Evolutionary conservation across 2,113 vertebrate genomes (phyloP).

Genomic region (Lichenostomus cassidix): DNA sequence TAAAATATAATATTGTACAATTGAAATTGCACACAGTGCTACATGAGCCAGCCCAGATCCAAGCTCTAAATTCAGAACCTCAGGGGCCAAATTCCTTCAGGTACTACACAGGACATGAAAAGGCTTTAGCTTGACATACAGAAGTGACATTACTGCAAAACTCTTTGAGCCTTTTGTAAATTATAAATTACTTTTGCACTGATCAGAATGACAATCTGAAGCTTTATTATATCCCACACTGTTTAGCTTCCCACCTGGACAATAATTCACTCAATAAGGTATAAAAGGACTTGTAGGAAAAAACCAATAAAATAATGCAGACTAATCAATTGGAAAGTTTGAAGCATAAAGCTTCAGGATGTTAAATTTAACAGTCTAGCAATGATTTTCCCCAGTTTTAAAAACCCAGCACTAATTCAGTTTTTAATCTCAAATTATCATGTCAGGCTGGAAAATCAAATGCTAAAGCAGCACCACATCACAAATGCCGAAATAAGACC

Average conservation of each 20-base stretch:
- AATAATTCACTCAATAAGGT: not conserved
- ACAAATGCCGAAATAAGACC: not conserved
- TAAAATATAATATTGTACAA: not conserved
- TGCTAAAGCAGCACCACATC: not conserved
- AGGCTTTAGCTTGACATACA: not conserved
- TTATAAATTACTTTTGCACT: slow-evolving; percentile 4
- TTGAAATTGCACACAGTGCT: not conserved
- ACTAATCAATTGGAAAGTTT: not conserved
- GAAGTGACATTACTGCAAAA: not conserved
- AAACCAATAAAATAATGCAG: not conserved
- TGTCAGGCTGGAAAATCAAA: not conserved
- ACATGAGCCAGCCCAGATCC: not conserved
- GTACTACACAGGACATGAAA: not conserved
- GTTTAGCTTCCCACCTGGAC: not conserved
- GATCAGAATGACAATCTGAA: not conserved
- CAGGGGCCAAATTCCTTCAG: not conserved
- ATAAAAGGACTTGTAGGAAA: not conserved
- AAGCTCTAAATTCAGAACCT: not conserved
- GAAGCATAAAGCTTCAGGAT: not conserved
- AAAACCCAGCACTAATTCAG: not conserved
- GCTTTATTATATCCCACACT: not conserved
- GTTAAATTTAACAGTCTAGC: not conserved
- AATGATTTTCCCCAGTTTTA: not conserved
- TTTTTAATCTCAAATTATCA: not conserved
- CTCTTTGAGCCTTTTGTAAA: not conserved